A percentile compares a stretch with the other conserved stretches of the same genome.
Conservation (phyloP, 2,888 invertebrate species). For the Eumacrocentrus americanus region DNA sequence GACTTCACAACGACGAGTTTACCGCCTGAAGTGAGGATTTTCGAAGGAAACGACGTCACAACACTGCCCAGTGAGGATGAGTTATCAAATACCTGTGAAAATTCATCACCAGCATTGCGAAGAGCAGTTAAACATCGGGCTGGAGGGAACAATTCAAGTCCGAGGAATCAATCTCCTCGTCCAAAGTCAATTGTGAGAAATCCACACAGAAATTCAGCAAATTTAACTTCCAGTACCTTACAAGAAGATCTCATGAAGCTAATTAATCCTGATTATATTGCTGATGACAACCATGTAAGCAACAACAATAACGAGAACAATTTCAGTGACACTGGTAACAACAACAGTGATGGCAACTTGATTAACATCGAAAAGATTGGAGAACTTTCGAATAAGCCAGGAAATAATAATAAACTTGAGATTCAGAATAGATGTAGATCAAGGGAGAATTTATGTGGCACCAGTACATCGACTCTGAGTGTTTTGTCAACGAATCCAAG, state of each 20-base stretch:
- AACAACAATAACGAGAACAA: slow-evolving; percentile 21
- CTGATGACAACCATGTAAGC: slow-evolving; percentile 51
- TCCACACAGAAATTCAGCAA: slow-evolving; percentile 68
- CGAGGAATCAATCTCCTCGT: slow-evolving; percentile 69
- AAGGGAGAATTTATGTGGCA: slow-evolving; percentile 60
- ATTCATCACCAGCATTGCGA: slow-evolving; percentile 64
- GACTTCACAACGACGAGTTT: slow-evolving; percentile 55
- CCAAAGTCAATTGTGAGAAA: slow-evolving; percentile 67
- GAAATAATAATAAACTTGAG: slow-evolving; percentile 48
- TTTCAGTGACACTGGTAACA: slow-evolving; percentile 10
- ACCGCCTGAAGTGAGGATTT: slow-evolving; percentile 58
- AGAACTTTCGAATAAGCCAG: slow-evolving; percentile 44
- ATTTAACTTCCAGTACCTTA: slow-evolving; percentile 68
- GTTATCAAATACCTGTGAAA: slow-evolving; percentile 66
- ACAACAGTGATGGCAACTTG: slow-evolving; percentile 16
- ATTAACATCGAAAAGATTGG: slow-evolving; percentile 26
- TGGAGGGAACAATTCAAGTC: slow-evolving; percentile 60
- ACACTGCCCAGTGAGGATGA: slow-evolving; percentile 65
- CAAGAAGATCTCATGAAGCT: slow-evolving; percentile 87
- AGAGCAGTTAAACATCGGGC: slow-evolving; percentile 61
- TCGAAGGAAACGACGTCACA: slow-evolving; percentile 63
- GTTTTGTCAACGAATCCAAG: slow-evolving; percentile 51
- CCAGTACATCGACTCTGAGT: slow-evolving; percentile 53
- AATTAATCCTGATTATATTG: slow-evolving; percentile 76
- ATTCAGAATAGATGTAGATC: slow-evolving; percentile 60